A percentile compares a stretch with the other conserved stretches of the same genome.
Conservation (phyloP, 2,113 vertebrate genomes). For the Erpornis zantholeuca region DNA sequence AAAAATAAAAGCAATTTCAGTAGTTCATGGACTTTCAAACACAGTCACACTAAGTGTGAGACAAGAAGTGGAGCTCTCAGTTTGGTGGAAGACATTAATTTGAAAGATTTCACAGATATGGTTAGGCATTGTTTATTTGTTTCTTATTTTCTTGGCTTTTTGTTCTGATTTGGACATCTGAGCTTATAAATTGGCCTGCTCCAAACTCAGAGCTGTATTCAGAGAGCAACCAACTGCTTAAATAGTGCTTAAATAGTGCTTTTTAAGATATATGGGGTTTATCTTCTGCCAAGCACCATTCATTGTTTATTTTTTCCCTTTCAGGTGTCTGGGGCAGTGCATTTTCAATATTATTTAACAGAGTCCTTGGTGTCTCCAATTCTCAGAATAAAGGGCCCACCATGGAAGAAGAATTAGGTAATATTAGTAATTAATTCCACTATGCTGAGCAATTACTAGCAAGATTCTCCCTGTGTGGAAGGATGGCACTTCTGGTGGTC, state of each 20-base stretch:
- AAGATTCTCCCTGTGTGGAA: neutral
- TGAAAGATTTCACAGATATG: neutral
- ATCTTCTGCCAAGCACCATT: neutral
- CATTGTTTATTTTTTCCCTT: neutral
- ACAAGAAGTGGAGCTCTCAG: neutral
- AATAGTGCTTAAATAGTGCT: neutral
- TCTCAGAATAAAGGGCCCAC: conserved; percentile 82
- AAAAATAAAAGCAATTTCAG: neutral
- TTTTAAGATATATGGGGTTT: neutral
- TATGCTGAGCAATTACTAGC: neutral
- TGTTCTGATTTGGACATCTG: neutral
- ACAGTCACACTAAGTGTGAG: neutral
- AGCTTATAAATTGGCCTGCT: neutral
- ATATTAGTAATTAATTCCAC: neutral
- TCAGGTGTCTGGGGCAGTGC: conserved; percentile 97
- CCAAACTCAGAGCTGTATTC: neutral
- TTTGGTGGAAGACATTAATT: neutral
- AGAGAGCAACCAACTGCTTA: neutral
- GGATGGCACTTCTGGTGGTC: neutral
- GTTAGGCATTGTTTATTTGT: neutral
- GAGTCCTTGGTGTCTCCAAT: conserved; percentile 88
- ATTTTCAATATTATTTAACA: conserved; percentile 97
- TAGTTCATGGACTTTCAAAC: neutral
- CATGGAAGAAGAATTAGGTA: conserved; percentile 98
- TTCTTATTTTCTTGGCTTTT: neutral